Evolutionary conservation across 2,113 vertebrate species (phyloP).

Genomic region (Peucedramus taeniatus): DNA sequence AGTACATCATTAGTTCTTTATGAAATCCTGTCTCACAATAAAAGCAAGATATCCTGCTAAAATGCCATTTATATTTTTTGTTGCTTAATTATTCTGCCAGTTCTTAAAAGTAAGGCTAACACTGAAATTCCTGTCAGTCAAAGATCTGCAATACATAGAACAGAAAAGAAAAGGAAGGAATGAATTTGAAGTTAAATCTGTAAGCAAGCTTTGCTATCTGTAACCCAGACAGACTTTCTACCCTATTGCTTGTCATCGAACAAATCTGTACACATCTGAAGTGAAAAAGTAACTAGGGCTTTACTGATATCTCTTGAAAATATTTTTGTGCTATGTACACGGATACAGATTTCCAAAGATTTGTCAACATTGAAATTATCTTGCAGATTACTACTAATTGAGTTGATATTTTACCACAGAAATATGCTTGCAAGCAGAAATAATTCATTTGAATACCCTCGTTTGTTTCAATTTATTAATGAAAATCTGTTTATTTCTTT

Average conservation of each 20-base stretch:
- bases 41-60: neutral
- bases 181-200: neutral
- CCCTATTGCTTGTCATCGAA: neutral
- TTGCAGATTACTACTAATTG: neutral
- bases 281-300: neutral
- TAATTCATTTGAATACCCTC: neutral
- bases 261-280: neutral
- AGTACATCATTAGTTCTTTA: neutral
- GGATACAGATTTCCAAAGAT: neutral
- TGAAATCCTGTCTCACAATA: neutral
- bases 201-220: neutral
- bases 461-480: neutral
- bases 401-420: neutral
- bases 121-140: neutral
- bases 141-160: neutral
- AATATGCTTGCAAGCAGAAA: neutral
- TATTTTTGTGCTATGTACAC: neutral
- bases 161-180: neutral
- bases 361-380: neutral
- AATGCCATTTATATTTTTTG: neutral
- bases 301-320: neutral
- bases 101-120: neutral
- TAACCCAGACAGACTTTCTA: neutral
- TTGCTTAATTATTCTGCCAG: neutral
- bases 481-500: neutral